These are phyloP conservation scores for Mandrillus leucophaeus DNA, from an alignment of 2,113 vertebrate genomes.

Conservation along the genomic window DNA sequence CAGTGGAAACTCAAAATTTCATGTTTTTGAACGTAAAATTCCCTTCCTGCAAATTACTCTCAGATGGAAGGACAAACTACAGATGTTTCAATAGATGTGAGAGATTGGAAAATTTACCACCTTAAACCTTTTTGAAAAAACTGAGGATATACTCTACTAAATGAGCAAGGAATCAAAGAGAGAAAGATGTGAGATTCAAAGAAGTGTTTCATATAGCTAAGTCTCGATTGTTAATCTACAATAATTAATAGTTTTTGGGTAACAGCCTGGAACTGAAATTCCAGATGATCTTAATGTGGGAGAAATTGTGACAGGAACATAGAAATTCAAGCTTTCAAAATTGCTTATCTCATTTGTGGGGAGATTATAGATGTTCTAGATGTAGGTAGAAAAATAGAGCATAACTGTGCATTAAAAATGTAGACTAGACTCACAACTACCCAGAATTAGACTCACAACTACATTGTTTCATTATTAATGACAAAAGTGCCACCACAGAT, in stretches of 20 bases:
- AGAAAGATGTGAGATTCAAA: neutral
- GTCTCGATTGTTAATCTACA: neutral
- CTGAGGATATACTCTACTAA: neutral
- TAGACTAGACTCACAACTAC: too few species aligned
- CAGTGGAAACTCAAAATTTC: neutral
- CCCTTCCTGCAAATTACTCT: neutral
- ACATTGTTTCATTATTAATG: neutral
- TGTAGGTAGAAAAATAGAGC: neutral
- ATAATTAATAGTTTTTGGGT: neutral
- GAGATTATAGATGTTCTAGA: neutral
- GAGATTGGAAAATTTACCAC: neutral
- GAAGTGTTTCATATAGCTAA: neutral
- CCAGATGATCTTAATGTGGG: neutral
- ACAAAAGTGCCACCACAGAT: neutral
- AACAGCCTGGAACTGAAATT: neutral
- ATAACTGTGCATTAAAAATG: neutral
- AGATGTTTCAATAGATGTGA: neutral
- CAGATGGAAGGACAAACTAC: neutral
- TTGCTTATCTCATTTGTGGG: neutral
- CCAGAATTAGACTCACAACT: neutral
- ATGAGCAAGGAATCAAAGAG: neutral
- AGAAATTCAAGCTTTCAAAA: neutral
- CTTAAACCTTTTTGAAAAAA: neutral
- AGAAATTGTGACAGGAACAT: neutral
- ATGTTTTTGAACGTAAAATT: constrained; percentile 23